Percentiles rank a stretch among this genome's conserved stretches.
phyloP scores from a whole-genome alignment of 2,888 invertebrate genomes.

The Balanococcus diminutus region DNA sequence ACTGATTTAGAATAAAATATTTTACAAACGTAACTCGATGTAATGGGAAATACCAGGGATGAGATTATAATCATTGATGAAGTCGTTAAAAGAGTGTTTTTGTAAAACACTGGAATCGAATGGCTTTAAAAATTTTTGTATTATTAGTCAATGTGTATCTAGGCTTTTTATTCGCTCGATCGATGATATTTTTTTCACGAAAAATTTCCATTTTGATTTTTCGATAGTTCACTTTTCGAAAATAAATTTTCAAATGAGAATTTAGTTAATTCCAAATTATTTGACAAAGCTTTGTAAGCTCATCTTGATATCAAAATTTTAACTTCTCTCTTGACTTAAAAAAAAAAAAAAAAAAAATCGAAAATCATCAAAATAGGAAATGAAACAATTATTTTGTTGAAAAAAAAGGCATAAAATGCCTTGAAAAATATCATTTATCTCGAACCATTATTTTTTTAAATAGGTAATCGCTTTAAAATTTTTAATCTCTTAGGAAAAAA shows the following conservation, averaged over 20 bases:
- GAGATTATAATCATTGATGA: background rate
- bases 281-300: no score
- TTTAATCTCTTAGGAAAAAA: background rate
- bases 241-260: no score
- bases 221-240: no score
- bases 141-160: background rate
- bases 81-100: background rate
- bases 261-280: no score
- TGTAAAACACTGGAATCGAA: background rate
- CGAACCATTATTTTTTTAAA: background rate
- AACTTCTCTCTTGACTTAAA: no score
- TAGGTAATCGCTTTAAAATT: background rate
- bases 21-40: background rate
- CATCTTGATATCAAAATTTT: no score
- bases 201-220: no score
- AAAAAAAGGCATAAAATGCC: background rate
- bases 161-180: background rate
- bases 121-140: background rate
- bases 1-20: background rate
- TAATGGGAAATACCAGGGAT: background rate
- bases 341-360: no score
- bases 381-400: background rate
- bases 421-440: background rate
- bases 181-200: background rate
- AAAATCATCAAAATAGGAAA: background rate